Evolutionary conservation across 2,797 vertebrate genomes (phyloP), one percentile per base, ranked within the genome.

Genomic region (Tolypeutes matacus): DNA sequence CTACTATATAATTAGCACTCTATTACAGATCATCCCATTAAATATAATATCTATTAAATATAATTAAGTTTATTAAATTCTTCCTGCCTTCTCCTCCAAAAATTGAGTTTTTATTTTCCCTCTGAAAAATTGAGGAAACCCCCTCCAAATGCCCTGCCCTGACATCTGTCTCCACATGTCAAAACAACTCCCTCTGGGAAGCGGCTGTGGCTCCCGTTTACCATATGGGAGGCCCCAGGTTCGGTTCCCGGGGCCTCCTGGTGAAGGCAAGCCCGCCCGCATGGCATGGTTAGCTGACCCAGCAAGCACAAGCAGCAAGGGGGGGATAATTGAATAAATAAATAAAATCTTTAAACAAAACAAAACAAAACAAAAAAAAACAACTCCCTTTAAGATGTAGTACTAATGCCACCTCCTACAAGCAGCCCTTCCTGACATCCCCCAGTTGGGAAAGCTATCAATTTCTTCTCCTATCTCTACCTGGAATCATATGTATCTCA

Each of bases 1-100:
- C 42, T 65, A 89, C 17, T 21, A 89, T 27, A 78, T 7, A 67
- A 25, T 65, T 49, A 72, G 21, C 13, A 60, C 13, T 86, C n/a
- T 62, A 34, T 23, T 36, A 90, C 81, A 49, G 10, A 46, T 8
- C 4, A 83, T 46, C 56, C 62, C 60, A 70, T 42, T 51, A 1
- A 56, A 75, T 76, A 10, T 39, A 69, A 23, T 90, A 17, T 76
- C 51, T 72, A 67, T 36, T 65, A 81, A 93, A 95, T 91, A n/a
- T 46, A 65, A 83, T 75, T 20, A 56, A 51, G 49, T 69, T 86
- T 86, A 82, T 42, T 82, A 65, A 91, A 83, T 58, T 62, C 23
- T 65, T 69, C 31, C 70, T n/a, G n/a, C 49, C 25, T 73, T 77
- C 25, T 17, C 64, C n/a, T 93, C 42, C 31, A 29, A 75, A 93